phyloP scores from a whole-genome alignment of 1,140 invertebrate species.

The Cydia fagiglandana region DNA sequence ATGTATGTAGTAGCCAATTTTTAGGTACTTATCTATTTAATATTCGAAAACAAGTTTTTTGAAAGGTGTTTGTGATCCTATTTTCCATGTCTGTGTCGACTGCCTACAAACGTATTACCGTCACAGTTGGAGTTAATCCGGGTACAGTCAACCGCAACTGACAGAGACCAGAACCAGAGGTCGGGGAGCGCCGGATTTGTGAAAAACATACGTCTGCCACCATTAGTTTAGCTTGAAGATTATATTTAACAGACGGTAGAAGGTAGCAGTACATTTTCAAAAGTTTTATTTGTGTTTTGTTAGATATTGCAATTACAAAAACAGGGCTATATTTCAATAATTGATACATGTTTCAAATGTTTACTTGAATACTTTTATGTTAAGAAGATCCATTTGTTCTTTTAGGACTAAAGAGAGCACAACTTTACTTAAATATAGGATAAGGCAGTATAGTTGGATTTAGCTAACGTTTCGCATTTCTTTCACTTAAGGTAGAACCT shows the following conservation, averaged over 20 bases:
- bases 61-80: conserved; percentile 1
- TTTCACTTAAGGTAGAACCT: background rate
- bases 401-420: too few relatives aligned
- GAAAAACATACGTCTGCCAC: conserved; percentile 13
- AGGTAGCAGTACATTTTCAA: background rate
- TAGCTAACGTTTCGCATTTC: background rate
- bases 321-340: too few relatives aligned
- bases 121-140: conserved; percentile 52
- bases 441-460: too few relatives aligned
- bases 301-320: background rate
- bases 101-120: conserved; percentile 42
- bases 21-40: too few relatives aligned
- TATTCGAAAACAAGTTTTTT: background rate
- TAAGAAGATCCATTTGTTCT: too few relatives aligned
- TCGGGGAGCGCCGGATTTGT: conserved; percentile 19
- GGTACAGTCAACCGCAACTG: conserved; percentile 51
- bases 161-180: conserved; percentile 47
- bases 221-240: background rate
- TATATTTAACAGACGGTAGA: conserved; percentile 1
- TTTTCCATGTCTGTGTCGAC: conserved; percentile 11
- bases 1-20: too few relatives aligned
- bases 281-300: background rate
- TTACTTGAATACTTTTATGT: too few relatives aligned
- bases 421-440: too few relatives aligned
- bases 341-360: too few relatives aligned